phyloP scores from a whole-genome alignment of 2,113 vertebrate species.

The Notothenia coriiceps region DNA sequence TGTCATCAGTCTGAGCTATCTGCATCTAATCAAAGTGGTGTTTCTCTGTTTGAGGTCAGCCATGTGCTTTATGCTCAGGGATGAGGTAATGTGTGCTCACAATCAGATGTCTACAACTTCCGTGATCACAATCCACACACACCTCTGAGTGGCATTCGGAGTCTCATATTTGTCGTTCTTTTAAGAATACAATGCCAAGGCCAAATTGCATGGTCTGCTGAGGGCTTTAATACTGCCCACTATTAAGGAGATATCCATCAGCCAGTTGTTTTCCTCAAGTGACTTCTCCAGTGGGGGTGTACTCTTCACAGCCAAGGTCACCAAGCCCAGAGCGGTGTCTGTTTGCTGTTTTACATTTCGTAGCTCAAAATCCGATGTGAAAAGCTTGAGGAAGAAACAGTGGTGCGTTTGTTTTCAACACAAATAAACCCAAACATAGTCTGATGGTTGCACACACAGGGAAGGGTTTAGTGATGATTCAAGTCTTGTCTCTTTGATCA shows the following conservation, averaged over 20 bases:
- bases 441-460: background rate
- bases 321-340: slow-evolving; percentile 2
- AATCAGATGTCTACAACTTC: slow-evolving; percentile 3
- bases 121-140: background rate
- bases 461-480: slow-evolving; percentile 2
- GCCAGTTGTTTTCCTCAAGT: slow-evolving; percentile 27
- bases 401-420: slow-evolving; percentile 16
- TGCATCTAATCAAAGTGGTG: slow-evolving; percentile 48
- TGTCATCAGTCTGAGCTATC: slow-evolving; percentile 41
- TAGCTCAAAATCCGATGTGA: slow-evolving; percentile 33
- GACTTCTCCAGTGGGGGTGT: slow-evolving; percentile 14
- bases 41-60: slow-evolving; percentile 25
- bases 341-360: slow-evolving; percentile 29
- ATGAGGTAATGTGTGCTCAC: slow-evolving; percentile 31
- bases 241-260: slow-evolving; percentile 10
- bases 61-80: background rate
- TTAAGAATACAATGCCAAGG: slow-evolving; percentile 3
- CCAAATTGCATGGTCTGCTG: slow-evolving; percentile 48
- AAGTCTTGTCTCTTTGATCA: slow-evolving; percentile 24
- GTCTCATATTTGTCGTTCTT: background rate
- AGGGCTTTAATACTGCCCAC: background rate
- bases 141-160: slow-evolving; percentile 3
- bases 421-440: background rate
- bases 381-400: slow-evolving; percentile 9
- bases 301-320: slow-evolving; percentile 9